Percentiles rank a stretch among this genome's conserved stretches.
Evolutionary conservation across 2,113 vertebrate species (phyloP).

Genomic region (Coptodon rendalli): DNA sequence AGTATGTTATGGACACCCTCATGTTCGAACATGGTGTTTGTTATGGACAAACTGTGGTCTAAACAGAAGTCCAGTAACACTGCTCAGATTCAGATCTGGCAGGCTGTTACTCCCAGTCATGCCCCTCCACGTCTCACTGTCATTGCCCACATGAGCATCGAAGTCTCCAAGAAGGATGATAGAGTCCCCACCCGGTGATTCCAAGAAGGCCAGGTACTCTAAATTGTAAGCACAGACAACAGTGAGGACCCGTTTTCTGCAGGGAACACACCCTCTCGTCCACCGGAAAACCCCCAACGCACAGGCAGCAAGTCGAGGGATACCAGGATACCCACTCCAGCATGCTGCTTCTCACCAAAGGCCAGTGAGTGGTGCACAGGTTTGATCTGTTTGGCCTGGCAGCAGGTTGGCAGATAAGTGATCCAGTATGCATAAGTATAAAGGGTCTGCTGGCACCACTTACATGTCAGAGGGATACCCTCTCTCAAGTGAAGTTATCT

Average conservation of each 20-base stretch:
- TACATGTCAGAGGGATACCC: not conserved
- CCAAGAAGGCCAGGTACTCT: not conserved
- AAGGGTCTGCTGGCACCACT: not conserved
- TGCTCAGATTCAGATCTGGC: not conserved
- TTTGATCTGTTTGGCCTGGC: not conserved
- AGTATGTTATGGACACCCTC: not conserved
- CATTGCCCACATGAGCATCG: not conserved
- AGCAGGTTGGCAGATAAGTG: not conserved
- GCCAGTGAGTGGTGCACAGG: not conserved
- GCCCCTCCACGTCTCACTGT: not conserved
- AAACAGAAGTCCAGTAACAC: not conserved
- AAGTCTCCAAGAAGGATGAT: not conserved
- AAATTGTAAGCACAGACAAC: not conserved
- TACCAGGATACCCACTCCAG: not conserved
- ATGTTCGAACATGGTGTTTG: not conserved
- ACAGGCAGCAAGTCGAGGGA: not conserved
- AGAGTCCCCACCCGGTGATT: not conserved
- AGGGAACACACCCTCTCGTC: not conserved
- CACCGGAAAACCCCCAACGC: not conserved
- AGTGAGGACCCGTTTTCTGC: not conserved
- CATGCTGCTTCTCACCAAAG: not conserved
- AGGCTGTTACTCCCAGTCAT: not conserved
- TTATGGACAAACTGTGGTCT: not conserved
- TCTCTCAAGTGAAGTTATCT: not conserved
- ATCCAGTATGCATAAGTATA: not conserved